phyloP scores from a whole-genome alignment of 2,888 invertebrate species.

The Tachina lurida region DNA sequence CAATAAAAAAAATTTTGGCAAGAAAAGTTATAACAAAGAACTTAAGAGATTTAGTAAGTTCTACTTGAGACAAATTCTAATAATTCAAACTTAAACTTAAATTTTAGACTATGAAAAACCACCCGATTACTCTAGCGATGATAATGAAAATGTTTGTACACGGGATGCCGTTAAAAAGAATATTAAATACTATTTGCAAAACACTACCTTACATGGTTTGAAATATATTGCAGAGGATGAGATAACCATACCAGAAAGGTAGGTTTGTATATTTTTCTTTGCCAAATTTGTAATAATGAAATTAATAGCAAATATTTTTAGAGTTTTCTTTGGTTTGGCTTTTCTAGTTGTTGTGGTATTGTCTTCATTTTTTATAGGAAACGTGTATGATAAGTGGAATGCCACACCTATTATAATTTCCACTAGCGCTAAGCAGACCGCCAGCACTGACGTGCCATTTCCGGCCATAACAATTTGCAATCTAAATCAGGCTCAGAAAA shows the following conservation, averaged over 20 bases:
- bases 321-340: conserved; percentile 89
- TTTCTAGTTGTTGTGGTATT: conserved; percentile 87
- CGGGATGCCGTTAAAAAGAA: conserved; percentile 79
- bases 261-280: not conserved
- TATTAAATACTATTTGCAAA: conserved; percentile 86
- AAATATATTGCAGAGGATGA: conserved; percentile 87
- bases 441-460: conserved; percentile 89
- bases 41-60: conserved; percentile 18
- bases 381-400: conserved; percentile 89
- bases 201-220: conserved; percentile 89
- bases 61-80: not conserved
- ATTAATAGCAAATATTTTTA: conserved; percentile 76
- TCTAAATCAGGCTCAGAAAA: conserved; percentile 90
- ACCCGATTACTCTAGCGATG: conserved; percentile 57
- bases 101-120: conserved; percentile 44
- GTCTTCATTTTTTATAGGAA: conserved; percentile 89
- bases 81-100: not conserved
- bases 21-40: conserved; percentile 11
- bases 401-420: conserved; percentile 90
- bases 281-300: not conserved
- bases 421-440: conserved; percentile 88
- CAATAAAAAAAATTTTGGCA: conserved; percentile 24
- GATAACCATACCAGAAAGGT: conserved; percentile 80
- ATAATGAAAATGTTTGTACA: conserved; percentile 73
- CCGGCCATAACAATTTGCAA: conserved; percentile 94